phyloP scores from a whole-genome alignment of 2,888 invertebrate species.

The Willowsia nigromaculata region DNA sequence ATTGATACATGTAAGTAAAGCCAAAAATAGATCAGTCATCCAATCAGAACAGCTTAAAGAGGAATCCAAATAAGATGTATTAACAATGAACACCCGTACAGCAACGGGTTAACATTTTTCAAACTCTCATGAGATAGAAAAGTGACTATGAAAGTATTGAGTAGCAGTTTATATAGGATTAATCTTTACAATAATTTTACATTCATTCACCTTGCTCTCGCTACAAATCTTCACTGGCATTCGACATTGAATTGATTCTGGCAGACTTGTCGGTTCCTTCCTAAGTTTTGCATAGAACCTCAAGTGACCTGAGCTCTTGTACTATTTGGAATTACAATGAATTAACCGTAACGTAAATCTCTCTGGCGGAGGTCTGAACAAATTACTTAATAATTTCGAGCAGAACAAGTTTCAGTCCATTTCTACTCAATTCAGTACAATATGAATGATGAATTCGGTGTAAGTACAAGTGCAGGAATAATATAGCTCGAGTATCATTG shows the following conservation, averaged over 20 bases:
- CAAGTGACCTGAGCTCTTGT: neutral
- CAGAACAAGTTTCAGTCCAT: too few relatives aligned
- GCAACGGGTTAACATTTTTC: too few relatives aligned
- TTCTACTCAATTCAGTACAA: too few relatives aligned
- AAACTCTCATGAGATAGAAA: too few relatives aligned
- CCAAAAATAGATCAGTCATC: too few relatives aligned
- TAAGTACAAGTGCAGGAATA: too few relatives aligned
- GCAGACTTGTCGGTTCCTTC: constrained; percentile 1
- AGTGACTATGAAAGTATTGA: too few relatives aligned
- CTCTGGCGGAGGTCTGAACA: neutral
- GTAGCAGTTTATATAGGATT: neutral
- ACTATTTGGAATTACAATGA: neutral
- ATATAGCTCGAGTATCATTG: neutral
- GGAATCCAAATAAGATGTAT: too few relatives aligned
- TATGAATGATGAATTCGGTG: too few relatives aligned
- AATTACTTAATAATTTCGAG: neutral
- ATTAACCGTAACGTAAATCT: neutral
- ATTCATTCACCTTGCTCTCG: neutral
- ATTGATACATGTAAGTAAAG: too few relatives aligned
- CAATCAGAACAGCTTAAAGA: too few relatives aligned
- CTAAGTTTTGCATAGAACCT: neutral
- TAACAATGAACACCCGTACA: too few relatives aligned
- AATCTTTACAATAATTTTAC: neutral
- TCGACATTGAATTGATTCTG: neutral
- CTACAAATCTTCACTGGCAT: neutral